A percentile compares a stretch with the other conserved stretches of the same genome.
Evolutionary conservation across 2,113 vertebrate genomes (phyloP).

Genomic region (Planiliza haematocheilus): DNA sequence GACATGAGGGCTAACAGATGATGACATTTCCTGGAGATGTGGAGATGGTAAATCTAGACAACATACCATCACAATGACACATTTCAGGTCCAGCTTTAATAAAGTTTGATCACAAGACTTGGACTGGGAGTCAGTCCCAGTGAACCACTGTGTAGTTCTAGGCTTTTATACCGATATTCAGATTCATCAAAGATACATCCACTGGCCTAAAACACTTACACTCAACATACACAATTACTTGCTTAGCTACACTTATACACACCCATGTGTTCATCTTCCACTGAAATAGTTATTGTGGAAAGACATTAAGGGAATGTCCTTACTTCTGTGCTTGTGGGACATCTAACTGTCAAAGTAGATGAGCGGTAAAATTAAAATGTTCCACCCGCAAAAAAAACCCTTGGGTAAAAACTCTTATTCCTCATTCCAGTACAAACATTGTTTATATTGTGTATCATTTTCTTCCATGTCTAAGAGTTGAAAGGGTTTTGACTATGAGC

Average conservation of each 20-base stretch:
- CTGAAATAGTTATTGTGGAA: constrained; percentile 3
- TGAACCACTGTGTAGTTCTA: neutral
- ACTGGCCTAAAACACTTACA: constrained; percentile 17
- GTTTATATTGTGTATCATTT: neutral
- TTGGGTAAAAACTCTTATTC: neutral
- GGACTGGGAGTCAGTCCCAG: neutral
- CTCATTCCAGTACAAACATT: too few relatives aligned
- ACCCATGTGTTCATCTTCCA: neutral
- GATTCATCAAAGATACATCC: neutral
- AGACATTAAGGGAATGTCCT: neutral
- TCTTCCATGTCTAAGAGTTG: neutral
- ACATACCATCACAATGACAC: neutral
- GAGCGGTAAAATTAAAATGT: neutral
- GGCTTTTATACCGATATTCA: neutral
- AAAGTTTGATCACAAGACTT: neutral
- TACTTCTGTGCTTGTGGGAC: neutral
- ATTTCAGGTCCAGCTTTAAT: neutral
- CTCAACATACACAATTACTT: neutral
- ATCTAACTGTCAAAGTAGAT: neutral
- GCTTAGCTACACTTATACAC: too few relatives aligned
- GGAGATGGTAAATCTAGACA: neutral
- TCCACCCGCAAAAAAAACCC: neutral
- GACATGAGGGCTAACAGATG: neutral
- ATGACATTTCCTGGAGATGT: neutral
- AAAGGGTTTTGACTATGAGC: too few relatives aligned